Conservation (phyloP, 2,113 vertebrate genomes). For the Glaucidium brasilianum region DNA sequence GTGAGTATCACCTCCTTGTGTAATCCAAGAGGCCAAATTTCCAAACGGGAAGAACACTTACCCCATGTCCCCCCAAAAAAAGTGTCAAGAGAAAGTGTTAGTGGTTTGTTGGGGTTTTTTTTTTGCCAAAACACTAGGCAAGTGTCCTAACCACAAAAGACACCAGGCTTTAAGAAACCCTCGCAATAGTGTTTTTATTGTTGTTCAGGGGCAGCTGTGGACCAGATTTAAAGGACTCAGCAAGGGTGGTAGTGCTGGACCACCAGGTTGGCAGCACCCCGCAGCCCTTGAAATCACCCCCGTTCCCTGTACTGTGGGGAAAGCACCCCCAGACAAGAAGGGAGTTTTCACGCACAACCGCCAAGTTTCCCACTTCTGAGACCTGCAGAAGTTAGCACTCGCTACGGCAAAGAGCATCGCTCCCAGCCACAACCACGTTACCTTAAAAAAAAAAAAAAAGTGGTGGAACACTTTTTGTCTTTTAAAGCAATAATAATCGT, state of each 20-base stretch:
- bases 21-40: background rate
- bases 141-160: background rate
- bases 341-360: background rate
- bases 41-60: background rate
- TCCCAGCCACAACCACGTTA: background rate
- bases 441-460: constrained; percentile 27
- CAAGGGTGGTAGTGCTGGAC: background rate
- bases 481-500: constrained; percentile 8
- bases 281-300: background rate
- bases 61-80: fast-evolving
- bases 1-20: background rate
- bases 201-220: background rate
- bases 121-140: background rate
- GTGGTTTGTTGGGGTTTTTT: background rate
- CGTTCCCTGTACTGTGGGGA: background rate
- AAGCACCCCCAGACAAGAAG: background rate
- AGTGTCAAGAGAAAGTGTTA: background rate
- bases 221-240: constrained; percentile 30
- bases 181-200: background rate
- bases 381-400: background rate
- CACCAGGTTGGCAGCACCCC: background rate
- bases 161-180: background rate
- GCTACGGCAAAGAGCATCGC: background rate
- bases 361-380: background rate
- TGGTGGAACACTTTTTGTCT: background rate